phyloP scores from a whole-genome alignment of 2,113 vertebrate genomes.

The Cnemophilus loriae region DNA sequence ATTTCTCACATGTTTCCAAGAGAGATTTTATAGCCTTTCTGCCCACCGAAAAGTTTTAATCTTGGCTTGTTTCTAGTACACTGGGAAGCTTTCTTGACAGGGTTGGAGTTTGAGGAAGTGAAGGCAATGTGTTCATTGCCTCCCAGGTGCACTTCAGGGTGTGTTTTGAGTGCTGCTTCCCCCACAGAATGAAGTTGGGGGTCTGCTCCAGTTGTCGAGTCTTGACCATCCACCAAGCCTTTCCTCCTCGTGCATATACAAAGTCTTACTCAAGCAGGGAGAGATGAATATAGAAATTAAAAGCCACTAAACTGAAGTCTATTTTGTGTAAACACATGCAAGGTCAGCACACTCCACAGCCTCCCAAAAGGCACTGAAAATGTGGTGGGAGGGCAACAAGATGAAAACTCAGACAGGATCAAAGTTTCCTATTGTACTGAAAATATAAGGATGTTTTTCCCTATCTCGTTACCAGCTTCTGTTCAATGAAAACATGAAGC shows the following conservation, averaged over 20 bases:
- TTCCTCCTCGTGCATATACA: rapidly evolving
- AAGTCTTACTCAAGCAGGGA: not conserved
- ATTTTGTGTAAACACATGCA: not conserved
- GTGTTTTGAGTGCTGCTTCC: not conserved
- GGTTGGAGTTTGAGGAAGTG: not conserved
- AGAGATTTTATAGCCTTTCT: not conserved
- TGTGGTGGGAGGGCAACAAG: not conserved
- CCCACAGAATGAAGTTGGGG: not conserved
- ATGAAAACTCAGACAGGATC: not conserved
- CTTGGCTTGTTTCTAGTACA: not conserved
- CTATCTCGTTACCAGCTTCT: not conserved
- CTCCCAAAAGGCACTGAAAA: not conserved
- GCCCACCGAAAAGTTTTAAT: not conserved
- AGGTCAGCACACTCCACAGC: not conserved
- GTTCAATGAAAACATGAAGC: not conserved
- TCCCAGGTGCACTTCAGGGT: not conserved
- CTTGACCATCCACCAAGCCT: not conserved
- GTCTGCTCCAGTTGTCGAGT: not conserved
- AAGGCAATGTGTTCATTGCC: not conserved
- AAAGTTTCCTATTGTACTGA: not conserved
- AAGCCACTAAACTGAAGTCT: not conserved
- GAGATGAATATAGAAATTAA: not conserved
- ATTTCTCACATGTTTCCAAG: not conserved
- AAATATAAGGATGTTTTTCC: not conserved
- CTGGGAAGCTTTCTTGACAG: not conserved